These are phyloP conservation scores for Anoplolepis gracilipes DNA, from an alignment of 1,140 invertebrate genomes.

Conservation along the genomic window DNA sequence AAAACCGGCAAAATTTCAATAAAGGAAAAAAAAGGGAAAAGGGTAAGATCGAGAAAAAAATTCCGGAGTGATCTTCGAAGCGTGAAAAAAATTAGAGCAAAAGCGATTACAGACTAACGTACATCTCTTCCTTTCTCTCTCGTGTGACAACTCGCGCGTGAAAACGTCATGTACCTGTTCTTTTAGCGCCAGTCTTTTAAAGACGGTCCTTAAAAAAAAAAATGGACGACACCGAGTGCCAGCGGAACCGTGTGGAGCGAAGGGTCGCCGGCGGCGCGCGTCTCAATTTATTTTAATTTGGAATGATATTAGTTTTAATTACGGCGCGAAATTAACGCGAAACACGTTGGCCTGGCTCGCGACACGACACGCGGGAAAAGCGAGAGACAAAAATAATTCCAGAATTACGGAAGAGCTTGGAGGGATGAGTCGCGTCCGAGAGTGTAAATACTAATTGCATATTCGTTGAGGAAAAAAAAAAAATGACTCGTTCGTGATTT, in stretches of 20 bases:
- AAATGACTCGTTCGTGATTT: background rate
- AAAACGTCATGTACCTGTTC: background rate
- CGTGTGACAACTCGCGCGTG: background rate
- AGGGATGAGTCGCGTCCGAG: background rate
- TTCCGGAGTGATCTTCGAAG: background rate
- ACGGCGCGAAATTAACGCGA: constrained; percentile 67
- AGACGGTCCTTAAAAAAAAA: background rate
- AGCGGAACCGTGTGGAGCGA: background rate
- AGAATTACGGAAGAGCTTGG: constrained; percentile 62
- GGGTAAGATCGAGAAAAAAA: background rate
- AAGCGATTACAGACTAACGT: background rate
- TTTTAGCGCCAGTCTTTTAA: background rate
- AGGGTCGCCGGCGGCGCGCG: background rate
- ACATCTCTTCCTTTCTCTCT: background rate
- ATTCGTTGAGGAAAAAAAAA: constrained; percentile 7
- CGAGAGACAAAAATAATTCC: constrained; percentile 49
- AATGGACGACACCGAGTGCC: background rate
- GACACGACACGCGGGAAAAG: background rate
- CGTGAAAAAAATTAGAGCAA: constrained; percentile 25
- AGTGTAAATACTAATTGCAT: constrained; percentile 26
- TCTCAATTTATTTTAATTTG: constrained; percentile 74
- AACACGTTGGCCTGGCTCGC: constrained; percentile 39
- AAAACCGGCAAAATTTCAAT: background rate
- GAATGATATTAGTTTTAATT: constrained; percentile 74
- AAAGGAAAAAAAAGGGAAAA: background rate